Evolutionary conservation across 2,113 vertebrate species (phyloP), one percentile per base, ranked within the genome.

Genomic region (Tragulus kanchil): DNA sequence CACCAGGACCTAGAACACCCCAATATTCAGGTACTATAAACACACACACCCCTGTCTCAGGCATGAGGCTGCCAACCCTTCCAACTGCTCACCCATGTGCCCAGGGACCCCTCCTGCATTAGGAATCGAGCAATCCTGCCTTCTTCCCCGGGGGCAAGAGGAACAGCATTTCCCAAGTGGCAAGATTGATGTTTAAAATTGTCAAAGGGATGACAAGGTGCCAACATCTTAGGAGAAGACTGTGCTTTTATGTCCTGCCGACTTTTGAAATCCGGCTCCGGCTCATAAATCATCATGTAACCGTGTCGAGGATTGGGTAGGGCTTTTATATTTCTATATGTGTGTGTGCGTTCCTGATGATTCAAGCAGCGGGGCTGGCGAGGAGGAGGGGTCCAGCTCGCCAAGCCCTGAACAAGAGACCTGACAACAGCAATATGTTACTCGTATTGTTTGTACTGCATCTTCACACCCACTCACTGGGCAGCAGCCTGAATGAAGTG

Each of bases 401-500:
- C 52, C 4, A 28, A 89, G 89, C 12, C 5, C 96, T 87, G 88
- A 91, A 90, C 92, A 75, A 96, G 94, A 77, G 79, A 28, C 71
- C 54, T 5, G 67, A 75, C 93, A 75, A 79, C 25, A 56, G 86
- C 83, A 92, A 8, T 81, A 2, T 31, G 91, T 71, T 77, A 21
- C 77, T 59, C 25, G 90, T 79, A 96, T 97, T 97, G 95, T 97
- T 89, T 67, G 65, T 45, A 6, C n/a, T 0, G 0, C 89, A 23
- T 96, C 97, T 94, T 96, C 92, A 93, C 95, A 95, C 97, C 97
- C 93, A 96, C 96, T 95, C 64, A 4, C 90, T 95, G 93, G 62
- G 95, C 93, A 65, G 58, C 97, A n/a, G 86, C 61, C 86, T 97
- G 97, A 97, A 97, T 97, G 95, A 92, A 95, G 92, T 81, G 88